Conservation (phyloP, 1,140 invertebrate genomes). For the Portunus trituberculatus region DNA sequence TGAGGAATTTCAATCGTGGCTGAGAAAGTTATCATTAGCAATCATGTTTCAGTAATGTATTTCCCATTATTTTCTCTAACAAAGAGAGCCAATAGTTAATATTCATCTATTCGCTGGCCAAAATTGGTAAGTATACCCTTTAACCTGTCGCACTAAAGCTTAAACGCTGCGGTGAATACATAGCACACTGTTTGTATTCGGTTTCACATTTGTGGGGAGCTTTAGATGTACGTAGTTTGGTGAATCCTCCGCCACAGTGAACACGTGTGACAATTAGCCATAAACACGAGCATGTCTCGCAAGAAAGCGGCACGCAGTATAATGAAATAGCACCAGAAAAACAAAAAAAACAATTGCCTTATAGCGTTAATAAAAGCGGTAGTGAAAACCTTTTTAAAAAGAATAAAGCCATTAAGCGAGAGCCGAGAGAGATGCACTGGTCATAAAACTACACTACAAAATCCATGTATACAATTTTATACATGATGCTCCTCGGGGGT, state of each 20-base stretch:
- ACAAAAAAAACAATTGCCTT: neutral
- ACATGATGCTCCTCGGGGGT: constrained; percentile 58
- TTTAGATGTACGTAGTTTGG: too few species aligned
- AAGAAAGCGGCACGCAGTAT: neutral
- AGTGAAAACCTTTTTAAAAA: constrained; percentile 68
- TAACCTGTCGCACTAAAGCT: too few species aligned
- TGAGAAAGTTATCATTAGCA: constrained; percentile 12
- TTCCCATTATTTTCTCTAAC: neutral
- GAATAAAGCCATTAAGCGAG: constrained; percentile 72
- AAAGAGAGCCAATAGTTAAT: too few species aligned
- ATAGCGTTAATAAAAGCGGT: neutral
- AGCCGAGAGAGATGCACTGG: constrained; percentile 51
- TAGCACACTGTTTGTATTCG: too few species aligned
- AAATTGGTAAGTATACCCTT: too few species aligned
- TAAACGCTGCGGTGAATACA: too few species aligned
- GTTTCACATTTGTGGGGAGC: too few species aligned
- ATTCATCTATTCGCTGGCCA: too few species aligned
- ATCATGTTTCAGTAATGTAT: neutral
- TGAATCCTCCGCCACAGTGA: too few species aligned
- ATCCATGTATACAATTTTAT: constrained; percentile 57
- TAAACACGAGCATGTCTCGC: too few species aligned
- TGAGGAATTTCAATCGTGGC: neutral
- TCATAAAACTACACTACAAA: constrained; percentile 72
- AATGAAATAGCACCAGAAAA: neutral
- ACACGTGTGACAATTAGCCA: too few species aligned